Percentiles rank a stretch among this genome's conserved stretches.
These are phyloP conservation scores for Echinarachnius parma DNA, from an alignment of 53 echinoderm and acorn worm genomes.

Conservation along the genomic window DNA sequence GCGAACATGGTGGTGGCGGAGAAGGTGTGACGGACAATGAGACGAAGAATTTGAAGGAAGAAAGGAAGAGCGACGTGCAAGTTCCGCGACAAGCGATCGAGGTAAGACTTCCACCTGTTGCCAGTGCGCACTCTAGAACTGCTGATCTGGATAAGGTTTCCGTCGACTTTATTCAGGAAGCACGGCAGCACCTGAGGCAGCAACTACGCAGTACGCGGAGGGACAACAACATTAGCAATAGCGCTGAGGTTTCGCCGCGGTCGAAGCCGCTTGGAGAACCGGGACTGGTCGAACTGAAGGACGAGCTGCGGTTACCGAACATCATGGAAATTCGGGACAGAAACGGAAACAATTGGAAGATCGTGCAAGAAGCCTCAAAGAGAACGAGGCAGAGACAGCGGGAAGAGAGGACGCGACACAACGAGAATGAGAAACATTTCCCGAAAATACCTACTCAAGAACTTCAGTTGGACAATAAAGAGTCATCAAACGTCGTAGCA, in stretches of 20 bases:
- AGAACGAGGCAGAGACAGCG: slow-evolving; percentile 19
- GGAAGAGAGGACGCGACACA: slow-evolving; percentile 31
- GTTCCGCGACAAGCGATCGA: not conserved
- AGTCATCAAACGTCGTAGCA: not conserved
- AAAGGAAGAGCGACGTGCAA: not conserved
- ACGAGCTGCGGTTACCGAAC: slow-evolving; percentile 65
- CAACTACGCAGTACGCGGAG: not conserved
- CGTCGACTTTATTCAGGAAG: slow-evolving; percentile 13
- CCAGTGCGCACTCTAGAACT: not conserved
- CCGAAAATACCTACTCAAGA: slow-evolving; percentile 22
- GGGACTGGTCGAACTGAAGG: slow-evolving; percentile 26
- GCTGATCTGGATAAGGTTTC: too few relatives aligned
- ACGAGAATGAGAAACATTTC: slow-evolving; percentile 23
- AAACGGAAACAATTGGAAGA: slow-evolving; percentile 84
- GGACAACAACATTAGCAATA: not conserved
- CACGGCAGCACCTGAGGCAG: slow-evolving; percentile 2
- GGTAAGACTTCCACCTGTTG: slow-evolving; percentile 11
- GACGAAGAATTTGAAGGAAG: not conserved
- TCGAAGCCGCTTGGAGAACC: slow-evolving; percentile 22
- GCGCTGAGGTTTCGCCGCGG: slow-evolving; percentile 5
- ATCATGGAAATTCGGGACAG: slow-evolving; percentile 84
- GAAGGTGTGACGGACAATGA: not conserved
- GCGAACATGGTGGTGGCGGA: not conserved
- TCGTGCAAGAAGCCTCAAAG: slow-evolving; percentile 59
- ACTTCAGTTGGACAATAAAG: slow-evolving; percentile 22